Evolutionary conservation across 2,797 vertebrate genomes (phyloP).

Genomic region (Megalops cyprinoides): DNA sequence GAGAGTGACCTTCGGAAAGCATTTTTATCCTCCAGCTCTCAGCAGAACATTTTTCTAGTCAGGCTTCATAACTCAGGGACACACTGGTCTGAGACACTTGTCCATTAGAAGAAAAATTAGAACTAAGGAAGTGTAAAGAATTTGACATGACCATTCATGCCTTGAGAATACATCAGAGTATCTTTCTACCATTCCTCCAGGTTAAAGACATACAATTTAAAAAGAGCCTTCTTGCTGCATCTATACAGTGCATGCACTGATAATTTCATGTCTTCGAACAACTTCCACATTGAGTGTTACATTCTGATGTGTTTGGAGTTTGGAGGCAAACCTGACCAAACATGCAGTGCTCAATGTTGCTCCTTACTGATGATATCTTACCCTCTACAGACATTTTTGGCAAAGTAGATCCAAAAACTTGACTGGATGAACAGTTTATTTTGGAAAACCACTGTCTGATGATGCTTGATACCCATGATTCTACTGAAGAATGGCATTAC

Average conservation of each 20-base stretch:
- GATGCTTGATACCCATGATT: background rate
- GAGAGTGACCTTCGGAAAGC: background rate
- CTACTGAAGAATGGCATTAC: background rate
- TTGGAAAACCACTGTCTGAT: background rate
- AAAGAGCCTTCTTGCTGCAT: background rate
- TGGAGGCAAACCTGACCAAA: background rate
- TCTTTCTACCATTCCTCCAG: constrained; percentile 46
- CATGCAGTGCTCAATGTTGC: background rate
- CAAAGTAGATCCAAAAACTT: background rate
- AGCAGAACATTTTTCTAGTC: constrained; percentile 32
- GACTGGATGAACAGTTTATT: background rate
- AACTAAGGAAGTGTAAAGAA: constrained; percentile 67
- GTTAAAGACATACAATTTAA: constrained; percentile 57
- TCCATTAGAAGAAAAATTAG: constrained; percentile 69
- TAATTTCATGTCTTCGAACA: background rate
- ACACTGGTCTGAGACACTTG: constrained; percentile 49
- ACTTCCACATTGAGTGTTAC: background rate
- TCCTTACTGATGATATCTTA: too few relatives aligned
- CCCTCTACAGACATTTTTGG: background rate
- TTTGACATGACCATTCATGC: constrained; percentile 59
- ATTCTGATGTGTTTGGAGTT: background rate
- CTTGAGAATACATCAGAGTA: constrained; percentile 60
- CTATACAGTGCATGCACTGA: background rate
- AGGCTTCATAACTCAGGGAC: constrained; percentile 41
- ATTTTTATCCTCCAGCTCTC: constrained; percentile 1